Percentiles rank a stretch among this genome's conserved stretches.
phyloP scores from a whole-genome alignment of 1,140 invertebrate genomes.

The Pissodes strobi region DNA sequence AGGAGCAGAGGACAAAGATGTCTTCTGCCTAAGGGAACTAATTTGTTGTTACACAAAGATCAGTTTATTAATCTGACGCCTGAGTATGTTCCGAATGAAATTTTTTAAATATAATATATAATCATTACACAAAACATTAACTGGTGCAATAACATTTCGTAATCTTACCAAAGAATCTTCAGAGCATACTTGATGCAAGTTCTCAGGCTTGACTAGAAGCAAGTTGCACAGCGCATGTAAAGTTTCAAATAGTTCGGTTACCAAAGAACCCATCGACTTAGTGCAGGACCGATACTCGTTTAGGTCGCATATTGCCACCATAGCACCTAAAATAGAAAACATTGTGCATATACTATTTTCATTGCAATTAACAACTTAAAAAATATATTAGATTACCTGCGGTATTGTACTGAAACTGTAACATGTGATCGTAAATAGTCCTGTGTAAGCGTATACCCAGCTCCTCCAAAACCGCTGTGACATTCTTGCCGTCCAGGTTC shows the following conservation, averaged over 20 bases:
- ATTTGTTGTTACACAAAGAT: no score
- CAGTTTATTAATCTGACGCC: no score
- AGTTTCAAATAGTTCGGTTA: conserved; percentile 89
- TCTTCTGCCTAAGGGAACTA: no score
- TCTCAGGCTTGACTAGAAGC: conserved; percentile 93
- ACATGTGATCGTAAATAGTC: conserved; percentile 93
- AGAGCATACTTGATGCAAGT: conserved; percentile 92
- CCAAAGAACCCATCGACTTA: conserved; percentile 70
- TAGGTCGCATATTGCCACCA: conserved; percentile 97
- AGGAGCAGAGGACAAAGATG: no score
- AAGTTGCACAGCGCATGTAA: conserved; percentile 95
- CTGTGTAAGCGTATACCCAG: conserved; percentile 89
- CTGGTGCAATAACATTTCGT: conserved; percentile 37
- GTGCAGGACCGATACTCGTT: conserved; percentile 69
- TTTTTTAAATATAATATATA: background rate
- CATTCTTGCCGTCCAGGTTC: conserved; percentile 92
- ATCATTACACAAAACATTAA: background rate
- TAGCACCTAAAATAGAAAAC: conserved; percentile 81
- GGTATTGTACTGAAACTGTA: conserved; percentile 94
- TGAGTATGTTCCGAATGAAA: no score
- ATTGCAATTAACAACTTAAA: background rate
- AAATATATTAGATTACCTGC: no score
- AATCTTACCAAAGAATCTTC: conserved; percentile 86
- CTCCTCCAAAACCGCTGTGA: conserved; percentile 84
- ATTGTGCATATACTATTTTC: no score